phyloP scores from a whole-genome alignment of 2,113 vertebrate species.

The Sitta europaea region DNA sequence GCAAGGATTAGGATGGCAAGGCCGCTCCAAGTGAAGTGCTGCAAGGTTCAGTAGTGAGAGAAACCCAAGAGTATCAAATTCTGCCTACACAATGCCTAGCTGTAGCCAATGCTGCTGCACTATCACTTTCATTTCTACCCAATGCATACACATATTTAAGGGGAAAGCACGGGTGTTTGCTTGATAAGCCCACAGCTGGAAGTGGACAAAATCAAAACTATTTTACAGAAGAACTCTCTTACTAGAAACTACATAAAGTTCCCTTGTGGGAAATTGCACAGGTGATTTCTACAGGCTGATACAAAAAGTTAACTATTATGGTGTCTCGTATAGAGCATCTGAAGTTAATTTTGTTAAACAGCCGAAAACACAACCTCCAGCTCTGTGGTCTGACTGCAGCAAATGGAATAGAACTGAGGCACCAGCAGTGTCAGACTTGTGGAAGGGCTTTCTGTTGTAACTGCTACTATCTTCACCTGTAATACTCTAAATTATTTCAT shows the following conservation, averaged over 20 bases:
- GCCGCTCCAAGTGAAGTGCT: not conserved
- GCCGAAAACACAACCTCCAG: not conserved
- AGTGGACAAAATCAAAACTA: not conserved
- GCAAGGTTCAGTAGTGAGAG: constrained; percentile 7
- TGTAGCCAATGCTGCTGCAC: constrained; percentile 33
- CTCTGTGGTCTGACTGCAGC: not conserved
- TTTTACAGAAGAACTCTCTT: not conserved
- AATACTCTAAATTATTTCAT: not conserved
- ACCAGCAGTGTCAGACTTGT: not conserved
- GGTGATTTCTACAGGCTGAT: not conserved
- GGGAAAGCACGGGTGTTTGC: not conserved
- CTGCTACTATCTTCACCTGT: not conserved
- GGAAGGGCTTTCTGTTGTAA: not conserved
- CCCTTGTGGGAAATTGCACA: not conserved
- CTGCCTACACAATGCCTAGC: constrained; percentile 49
- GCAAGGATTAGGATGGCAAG: not conserved
- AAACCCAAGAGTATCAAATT: constrained; percentile 57
- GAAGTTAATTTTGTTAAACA: not conserved
- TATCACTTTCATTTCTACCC: constrained; percentile 65
- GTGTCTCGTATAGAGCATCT: not conserved
- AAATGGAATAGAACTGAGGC: not conserved
- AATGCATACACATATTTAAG: constrained; percentile 16
- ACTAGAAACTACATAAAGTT: not conserved
- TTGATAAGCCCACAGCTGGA: not conserved
- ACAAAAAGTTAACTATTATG: not conserved